phyloP scores from a whole-genome alignment of 64 coral and sea anemone genomes.

The Pocillopora damicornis region DNA sequence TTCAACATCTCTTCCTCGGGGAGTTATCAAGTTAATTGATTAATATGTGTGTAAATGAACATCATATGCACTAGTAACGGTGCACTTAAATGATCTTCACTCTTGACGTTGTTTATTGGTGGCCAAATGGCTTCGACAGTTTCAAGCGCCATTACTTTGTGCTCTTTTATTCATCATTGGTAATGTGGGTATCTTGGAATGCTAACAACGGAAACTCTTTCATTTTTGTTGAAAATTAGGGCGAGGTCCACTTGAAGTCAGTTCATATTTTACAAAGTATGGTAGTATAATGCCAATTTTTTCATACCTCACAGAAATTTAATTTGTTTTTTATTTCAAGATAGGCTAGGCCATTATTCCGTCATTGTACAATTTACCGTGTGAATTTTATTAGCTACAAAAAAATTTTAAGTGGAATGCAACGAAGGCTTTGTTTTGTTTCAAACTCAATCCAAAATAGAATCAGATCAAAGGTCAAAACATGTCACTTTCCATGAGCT shows the following conservation, averaged over 20 bases:
- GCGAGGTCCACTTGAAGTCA: conserved; percentile 25
- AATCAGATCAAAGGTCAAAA: conserved; percentile 34
- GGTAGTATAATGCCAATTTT: not conserved
- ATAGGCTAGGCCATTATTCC: not conserved
- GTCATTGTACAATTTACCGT: not conserved
- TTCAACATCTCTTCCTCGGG: not conserved
- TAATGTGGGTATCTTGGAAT: conserved; percentile 5
- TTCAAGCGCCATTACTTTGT: conserved; percentile 1
- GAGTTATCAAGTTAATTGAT: conserved; percentile 40
- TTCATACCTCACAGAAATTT: not conserved
- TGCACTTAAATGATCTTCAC: conserved; percentile 7
- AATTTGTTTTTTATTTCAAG: not conserved
- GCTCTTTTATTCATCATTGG: not conserved
- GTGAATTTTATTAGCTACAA: not conserved
- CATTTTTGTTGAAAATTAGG: conserved; percentile 35
- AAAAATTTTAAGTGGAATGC: not conserved
- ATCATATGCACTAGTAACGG: conserved; percentile 4
- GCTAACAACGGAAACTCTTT: conserved; percentile 15
- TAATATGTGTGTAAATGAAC: conserved; percentile 22
- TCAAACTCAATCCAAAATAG: not conserved
- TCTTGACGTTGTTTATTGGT: conserved; percentile 6
- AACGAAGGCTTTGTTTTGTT: conserved; percentile 14
- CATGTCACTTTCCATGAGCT: conserved; percentile 9
- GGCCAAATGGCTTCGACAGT: not conserved
- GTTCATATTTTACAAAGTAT: conserved; percentile 11